These are phyloP conservation scores for Amblyteles armatorius DNA, from an alignment of 2,888 invertebrate species.

Conservation along the genomic window DNA sequence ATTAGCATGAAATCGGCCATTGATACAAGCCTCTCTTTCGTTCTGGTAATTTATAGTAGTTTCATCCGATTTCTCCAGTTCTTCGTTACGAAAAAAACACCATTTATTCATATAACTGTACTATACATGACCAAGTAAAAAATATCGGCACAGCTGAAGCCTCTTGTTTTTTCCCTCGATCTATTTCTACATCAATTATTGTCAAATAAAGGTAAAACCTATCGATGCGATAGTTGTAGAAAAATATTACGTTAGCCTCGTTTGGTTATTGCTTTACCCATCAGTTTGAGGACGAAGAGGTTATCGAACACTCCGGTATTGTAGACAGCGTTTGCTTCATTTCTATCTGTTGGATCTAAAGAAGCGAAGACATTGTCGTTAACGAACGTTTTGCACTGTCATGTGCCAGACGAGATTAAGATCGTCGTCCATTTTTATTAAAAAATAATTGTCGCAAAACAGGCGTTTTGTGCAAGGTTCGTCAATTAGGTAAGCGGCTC, in stretches of 20 bases:
- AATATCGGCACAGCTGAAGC: background rate
- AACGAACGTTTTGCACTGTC: background rate
- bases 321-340: slow-evolving; percentile 78
- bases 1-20: background rate
- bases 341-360: slow-evolving; percentile 81
- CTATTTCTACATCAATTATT: slow-evolving; percentile 47
- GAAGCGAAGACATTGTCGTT: slow-evolving; percentile 38
- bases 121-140: background rate
- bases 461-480: background rate
- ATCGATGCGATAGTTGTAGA: slow-evolving; percentile 18
- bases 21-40: background rate
- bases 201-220: slow-evolving; percentile 22
- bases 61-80: background rate
- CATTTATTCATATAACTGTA: slow-evolving; percentile 7
- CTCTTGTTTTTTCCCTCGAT: background rate
- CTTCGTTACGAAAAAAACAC: background rate
- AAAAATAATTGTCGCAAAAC: background rate
- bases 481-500: background rate
- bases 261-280: background rate
- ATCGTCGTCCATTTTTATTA: background rate
- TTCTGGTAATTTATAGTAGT: background rate
- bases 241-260: slow-evolving; percentile 9
- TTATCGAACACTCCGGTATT: slow-evolving; percentile 78
- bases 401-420: background rate
- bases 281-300: slow-evolving; percentile 58